Percentiles rank a stretch among this genome's conserved stretches.
These are phyloP conservation scores for Aselliscus stoliczkanus DNA, from an alignment of 2,797 vertebrate species.

Conservation along the genomic window DNA sequence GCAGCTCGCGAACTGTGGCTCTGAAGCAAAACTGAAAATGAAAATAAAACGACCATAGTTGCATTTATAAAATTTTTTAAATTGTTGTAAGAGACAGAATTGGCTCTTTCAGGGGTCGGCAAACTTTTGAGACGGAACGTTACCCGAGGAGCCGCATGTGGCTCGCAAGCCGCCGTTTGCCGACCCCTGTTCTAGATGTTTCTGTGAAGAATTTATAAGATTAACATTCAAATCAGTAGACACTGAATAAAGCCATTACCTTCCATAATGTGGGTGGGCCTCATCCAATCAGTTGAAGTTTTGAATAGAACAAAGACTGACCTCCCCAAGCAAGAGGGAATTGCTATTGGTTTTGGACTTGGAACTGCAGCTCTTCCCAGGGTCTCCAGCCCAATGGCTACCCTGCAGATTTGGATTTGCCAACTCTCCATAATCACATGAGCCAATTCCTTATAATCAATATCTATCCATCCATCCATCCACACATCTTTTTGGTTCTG, in stretches of 20 bases:
- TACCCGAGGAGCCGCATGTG: no score
- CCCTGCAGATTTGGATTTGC: not conserved
- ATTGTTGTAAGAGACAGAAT: no score
- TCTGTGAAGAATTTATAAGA: not conserved
- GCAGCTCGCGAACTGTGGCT: no score
- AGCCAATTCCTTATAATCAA: not conserved
- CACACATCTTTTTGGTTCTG: not conserved
- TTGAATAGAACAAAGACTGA: not conserved
- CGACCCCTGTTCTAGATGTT: constrained; percentile 24
- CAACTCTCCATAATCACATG: not conserved
- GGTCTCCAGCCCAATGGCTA: not conserved
- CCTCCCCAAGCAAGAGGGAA: not conserved
- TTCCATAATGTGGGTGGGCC: not conserved
- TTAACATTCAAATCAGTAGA: not conserved
- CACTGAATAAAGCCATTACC: not conserved
- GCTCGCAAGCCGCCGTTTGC: no score
- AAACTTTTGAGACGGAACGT: no score
- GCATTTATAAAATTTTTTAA: no score
- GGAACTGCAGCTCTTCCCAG: not conserved
- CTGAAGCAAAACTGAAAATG: no score
- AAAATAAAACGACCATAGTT: no score
- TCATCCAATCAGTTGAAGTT: not conserved
- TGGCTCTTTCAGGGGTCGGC: no score
- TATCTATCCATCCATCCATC: not conserved
- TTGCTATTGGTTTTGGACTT: not conserved